phyloP scores from a whole-genome alignment of 1,140 invertebrate species.

The Bombyx mandarina region DNA sequence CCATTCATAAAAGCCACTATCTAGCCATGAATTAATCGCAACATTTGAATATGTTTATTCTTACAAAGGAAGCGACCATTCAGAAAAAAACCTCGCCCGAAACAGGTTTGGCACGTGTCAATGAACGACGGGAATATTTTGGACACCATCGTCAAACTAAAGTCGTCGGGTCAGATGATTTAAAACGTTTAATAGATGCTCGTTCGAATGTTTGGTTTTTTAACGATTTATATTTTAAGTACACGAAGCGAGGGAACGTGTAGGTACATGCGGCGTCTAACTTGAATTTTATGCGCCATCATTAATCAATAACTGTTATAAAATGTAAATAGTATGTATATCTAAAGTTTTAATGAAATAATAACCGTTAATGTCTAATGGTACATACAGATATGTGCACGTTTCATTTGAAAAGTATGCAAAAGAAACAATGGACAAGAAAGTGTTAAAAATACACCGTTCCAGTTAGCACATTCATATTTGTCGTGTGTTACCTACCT shows the following conservation, averaged over 20 bases:
- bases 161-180: conserved; percentile 48
- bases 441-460: conserved; percentile 18
- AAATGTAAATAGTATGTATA: too few relatives aligned
- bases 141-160: conserved; percentile 38
- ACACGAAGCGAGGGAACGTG: too few relatives aligned
- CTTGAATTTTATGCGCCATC: not conserved
- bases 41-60: conserved; percentile 69
- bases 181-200: conserved; percentile 46
- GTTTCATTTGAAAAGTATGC: not conserved
- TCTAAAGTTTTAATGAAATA: not conserved
- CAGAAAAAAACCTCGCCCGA: conserved; percentile 54
- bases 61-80: conserved; percentile 67
- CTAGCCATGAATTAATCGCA: conserved; percentile 69
- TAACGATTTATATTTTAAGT: conserved; percentile 21
- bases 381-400: not conserved
- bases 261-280: conserved; percentile 23
- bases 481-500: conserved; percentile 13
- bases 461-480: conserved; percentile 18
- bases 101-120: conserved; percentile 69
- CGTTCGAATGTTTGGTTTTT: conserved; percentile 30
- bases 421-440: conserved; percentile 4
- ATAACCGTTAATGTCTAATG: conserved; percentile 1
- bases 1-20: conserved; percentile 68
- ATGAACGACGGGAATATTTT: conserved; percentile 64
- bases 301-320: not conserved